Evolutionary conservation across 2,113 vertebrate genomes (phyloP).

Genomic region (Neolamprologus variostigma): DNA sequence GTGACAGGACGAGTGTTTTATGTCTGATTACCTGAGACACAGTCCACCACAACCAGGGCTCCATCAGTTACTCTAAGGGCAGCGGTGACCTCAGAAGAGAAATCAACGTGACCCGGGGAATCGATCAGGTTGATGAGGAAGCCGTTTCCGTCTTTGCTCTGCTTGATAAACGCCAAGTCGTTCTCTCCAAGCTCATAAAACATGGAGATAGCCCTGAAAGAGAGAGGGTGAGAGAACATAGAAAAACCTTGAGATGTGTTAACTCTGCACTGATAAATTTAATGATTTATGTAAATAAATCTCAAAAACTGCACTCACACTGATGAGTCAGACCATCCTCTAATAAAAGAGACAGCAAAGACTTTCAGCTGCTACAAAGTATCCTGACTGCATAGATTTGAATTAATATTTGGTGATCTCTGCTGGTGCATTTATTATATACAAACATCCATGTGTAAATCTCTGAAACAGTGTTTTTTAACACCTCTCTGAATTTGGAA

Average conservation of each 20-base stretch:
- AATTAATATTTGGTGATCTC: background rate
- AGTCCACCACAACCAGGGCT: conserved; percentile 92
- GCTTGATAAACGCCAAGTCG: conserved; percentile 92
- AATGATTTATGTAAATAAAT: background rate
- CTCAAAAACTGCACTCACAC: background rate
- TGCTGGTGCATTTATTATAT: background rate
- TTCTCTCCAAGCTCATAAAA: conserved; percentile 86
- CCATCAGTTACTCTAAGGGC: conserved; percentile 92
- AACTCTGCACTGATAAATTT: background rate
- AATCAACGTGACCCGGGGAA: conserved; percentile 92
- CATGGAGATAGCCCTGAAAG: conserved; percentile 84
- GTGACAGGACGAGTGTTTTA: background rate
- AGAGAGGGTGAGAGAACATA: background rate
- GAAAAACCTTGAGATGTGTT: background rate
- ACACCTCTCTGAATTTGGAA: background rate
- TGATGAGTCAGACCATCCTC: background rate
- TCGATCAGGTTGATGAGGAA: conserved; percentile 96
- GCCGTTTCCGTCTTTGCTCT: conserved; percentile 86
- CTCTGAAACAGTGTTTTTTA: background rate
- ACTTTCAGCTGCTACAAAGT: background rate
- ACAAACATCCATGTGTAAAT: background rate
- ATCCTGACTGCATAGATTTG: background rate
- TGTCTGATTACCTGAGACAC: conserved; percentile 82
- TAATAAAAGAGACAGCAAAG: background rate
- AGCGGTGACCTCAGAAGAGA: conserved; percentile 93